Base-by-base conservation (phyloP, 2,888 invertebrate species). In the Tortricodes alternella region DNA sequence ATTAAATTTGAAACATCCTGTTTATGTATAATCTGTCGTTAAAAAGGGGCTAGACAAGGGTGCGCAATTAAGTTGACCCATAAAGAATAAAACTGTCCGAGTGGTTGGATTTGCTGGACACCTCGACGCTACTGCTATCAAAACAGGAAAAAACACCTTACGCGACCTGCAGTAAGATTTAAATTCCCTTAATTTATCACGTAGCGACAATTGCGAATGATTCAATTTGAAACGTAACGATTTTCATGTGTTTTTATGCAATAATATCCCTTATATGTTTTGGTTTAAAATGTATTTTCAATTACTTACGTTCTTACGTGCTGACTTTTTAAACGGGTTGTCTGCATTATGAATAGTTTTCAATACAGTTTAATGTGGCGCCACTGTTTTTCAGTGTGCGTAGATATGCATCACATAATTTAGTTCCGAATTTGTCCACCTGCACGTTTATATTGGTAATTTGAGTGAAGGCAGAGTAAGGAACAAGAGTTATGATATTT, bases 1-100 rank as follows among this genome's bases (percentile, higher is more conserved):
- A 0, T 0, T 15, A 13, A 6, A 34, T 43, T 29, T 29, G 16
- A 18, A 60, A 71, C 83, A 80, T 59, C 78, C 80, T 81, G 77
- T 82, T 76, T 60, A 62, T 55, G 81, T 85, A 87, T 85, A 83
- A 88, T 89, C 85, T 86, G 83, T 85, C 85, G 73, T 78, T 83
- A 85, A 81, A 77, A 85, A 83, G 80, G 78, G 85, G 79, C 78
- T 76, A 74, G 87, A 89, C 85, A 78, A 89, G 89, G 89, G 89
- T 89, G 79, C 76, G 79, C 85, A 87, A 89, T 89, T 89, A 89
- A 85, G 79, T 78, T 66, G 62, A 70, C 75, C 74, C 76, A 78
- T 83, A 83, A 89, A 89, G 89, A 89, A 89, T 89, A 87, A 87
- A 86, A 82, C 80, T 78, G 62, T 80, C 80, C 73, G 75, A 52